Base-by-base conservation (phyloP, 2,113 vertebrate species). In the Pituophis catenifer region DNA sequence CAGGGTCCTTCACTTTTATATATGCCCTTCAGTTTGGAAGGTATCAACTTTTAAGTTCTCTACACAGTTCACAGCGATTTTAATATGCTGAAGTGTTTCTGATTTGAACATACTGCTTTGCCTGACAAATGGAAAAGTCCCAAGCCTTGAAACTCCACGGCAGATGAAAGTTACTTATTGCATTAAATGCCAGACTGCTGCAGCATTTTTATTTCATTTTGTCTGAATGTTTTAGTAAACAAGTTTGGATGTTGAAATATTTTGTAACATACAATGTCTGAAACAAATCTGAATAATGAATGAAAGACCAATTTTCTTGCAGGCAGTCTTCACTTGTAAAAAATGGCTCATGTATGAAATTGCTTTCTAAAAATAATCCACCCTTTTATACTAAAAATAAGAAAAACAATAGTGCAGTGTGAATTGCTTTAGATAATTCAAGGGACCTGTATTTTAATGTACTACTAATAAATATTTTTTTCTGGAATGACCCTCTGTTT, bases 21-120 rank as follows among this genome's bases (percentile, higher is more conserved):
- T 94, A 94, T 94, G 94, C 93, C 91, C 81, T 93, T 57, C 8
- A 90, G 33, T 58, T 92, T 65, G 24, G 58, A 91, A 89, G 59
- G 89, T 70, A 91, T 38, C 90, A 81, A 70, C 94, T 94, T 75
- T 93, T 90, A 86, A 92, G 96, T 93, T 92, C 94, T 92, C 26
- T 86, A 89, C 23, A 62, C 5, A 92, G 15, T 15, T 90, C 94
- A 96, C 91, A 95, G 21, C 92, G 94, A 92, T 91, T 94, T 89
- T 94, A 96, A 97, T 96, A 90, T 94, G 96, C 24, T 95, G 95
- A 95, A 94, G 86, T 95, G 93, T 94, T 93, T 96, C 92, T 87
- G 95, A 94, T 95, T 91, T 96, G 95, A 93, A 95, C 94, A 95
- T 52, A 91, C 95, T 96, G 95, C 94, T 95, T 93, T 91, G 94